Evolutionary conservation across 2,113 vertebrate species (phyloP).

Genomic region (Sula dactylatra): DNA sequence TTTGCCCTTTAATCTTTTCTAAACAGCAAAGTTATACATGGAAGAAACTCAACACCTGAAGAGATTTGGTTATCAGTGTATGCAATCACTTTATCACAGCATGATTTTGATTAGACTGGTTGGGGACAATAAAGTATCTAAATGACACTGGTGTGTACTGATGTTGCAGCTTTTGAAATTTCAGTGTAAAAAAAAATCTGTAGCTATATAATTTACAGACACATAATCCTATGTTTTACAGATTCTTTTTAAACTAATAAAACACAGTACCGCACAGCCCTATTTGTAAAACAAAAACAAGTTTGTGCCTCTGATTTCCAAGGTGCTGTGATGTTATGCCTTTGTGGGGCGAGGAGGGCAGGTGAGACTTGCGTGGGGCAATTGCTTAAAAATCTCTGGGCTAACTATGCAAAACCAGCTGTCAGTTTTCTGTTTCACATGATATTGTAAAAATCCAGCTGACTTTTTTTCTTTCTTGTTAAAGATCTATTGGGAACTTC

Average conservation of each 20-base stretch:
- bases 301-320: conserved; percentile 74
- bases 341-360: conserved; percentile 23
- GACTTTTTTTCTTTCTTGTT: conserved; percentile 18
- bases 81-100: conserved; percentile 38
- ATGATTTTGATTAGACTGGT: conserved; percentile 34
- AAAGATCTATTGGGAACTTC: conserved; percentile 41
- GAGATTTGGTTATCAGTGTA: not conserved
- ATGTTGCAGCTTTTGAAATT: conserved; percentile 57
- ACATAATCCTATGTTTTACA: conserved; percentile 27
- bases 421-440: conserved; percentile 43
- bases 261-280: conserved; percentile 67
- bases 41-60: not conserved
- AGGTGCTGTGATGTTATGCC: conserved; percentile 68
- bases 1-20: not conserved
- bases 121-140: conserved; percentile 41
- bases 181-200: conserved; percentile 1
- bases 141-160: conserved; percentile 7
- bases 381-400: conserved; percentile 3
- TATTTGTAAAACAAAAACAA: conserved; percentile 60
- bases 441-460: conserved; percentile 51
- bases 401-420: conserved; percentile 52
- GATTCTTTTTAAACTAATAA: conserved; percentile 64
- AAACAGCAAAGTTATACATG: not conserved
- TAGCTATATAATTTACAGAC: conserved; percentile 14
- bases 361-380: not conserved